phyloP scores from a whole-genome alignment of 2,113 vertebrate species.

The Rhinolophus ferrumequinum region DNA sequence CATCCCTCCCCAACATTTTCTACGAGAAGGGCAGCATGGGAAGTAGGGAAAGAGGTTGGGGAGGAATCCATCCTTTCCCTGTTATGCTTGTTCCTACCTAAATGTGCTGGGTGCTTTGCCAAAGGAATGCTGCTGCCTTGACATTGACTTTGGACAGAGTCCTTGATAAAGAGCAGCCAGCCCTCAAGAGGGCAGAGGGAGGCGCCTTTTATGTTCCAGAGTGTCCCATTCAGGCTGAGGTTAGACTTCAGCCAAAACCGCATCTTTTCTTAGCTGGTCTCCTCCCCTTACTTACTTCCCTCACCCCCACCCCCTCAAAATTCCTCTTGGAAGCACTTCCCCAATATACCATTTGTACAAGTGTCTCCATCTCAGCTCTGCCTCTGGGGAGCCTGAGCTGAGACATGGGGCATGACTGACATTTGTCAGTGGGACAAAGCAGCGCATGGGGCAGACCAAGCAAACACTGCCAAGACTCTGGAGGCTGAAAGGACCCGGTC shows the following conservation, averaged over 20 bases:
- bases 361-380: neutral
- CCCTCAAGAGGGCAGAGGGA: neutral
- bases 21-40: neutral
- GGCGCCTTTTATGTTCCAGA: neutral
- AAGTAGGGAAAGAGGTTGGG: neutral
- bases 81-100: slow-evolving; percentile 6
- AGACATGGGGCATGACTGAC: neutral
- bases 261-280: neutral
- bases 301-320: neutral
- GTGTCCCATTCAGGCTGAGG: neutral
- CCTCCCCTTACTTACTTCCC: neutral
- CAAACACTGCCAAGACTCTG: neutral
- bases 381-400: neutral
- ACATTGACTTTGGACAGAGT: slow-evolving; percentile 53
- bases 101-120: slow-evolving; percentile 3
- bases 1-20: neutral
- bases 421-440: neutral
- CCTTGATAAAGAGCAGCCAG: neutral
- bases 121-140: slow-evolving; percentile 20
- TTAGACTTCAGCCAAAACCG: neutral
- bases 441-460: neutral
- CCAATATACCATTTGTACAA: neutral
- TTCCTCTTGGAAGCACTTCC: neutral
- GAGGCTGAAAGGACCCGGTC: neutral
- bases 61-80: neutral